These are phyloP conservation scores for Brachypalpus laphriformis DNA, from an alignment of 2,888 invertebrate genomes.

Conservation along the genomic window DNA sequence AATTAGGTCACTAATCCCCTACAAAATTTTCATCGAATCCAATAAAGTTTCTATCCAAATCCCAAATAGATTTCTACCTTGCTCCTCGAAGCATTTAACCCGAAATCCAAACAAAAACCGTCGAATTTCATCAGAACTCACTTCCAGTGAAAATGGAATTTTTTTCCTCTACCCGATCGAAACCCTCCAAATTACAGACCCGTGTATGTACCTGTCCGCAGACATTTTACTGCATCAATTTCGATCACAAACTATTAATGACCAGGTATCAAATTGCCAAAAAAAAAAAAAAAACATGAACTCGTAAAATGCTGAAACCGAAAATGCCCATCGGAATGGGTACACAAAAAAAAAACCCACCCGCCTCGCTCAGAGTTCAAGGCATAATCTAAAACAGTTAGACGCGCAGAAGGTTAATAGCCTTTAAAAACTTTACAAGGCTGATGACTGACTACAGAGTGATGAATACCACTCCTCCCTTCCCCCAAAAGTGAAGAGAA, in stretches of 20 bases:
- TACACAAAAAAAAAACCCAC: background rate
- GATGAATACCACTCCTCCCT: background rate
- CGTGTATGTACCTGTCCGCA: conserved; percentile 21
- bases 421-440: conserved; percentile 48
- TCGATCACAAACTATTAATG: conserved; percentile 51
- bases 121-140: background rate
- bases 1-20: too few species aligned
- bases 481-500: background rate
- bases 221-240: conserved; percentile 42
- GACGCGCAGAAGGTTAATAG: conserved; percentile 45
- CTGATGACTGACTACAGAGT: conserved; percentile 30
- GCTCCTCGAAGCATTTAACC: background rate
- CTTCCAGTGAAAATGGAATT: background rate
- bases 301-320: background rate
- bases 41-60: background rate
- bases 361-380: conserved; percentile 1
- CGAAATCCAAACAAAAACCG: background rate
- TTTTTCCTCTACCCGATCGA: background rate
- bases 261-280: conserved; percentile 43
- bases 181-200: conserved; percentile 36
- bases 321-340: background rate
- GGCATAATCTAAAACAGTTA: conserved; percentile 55
- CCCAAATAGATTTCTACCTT: background rate
- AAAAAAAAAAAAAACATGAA: background rate
- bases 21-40: background rate